These are phyloP conservation scores for Sterrhoptilus dennistouni DNA, from an alignment of 2,113 vertebrate genomes.

Conservation along the genomic window DNA sequence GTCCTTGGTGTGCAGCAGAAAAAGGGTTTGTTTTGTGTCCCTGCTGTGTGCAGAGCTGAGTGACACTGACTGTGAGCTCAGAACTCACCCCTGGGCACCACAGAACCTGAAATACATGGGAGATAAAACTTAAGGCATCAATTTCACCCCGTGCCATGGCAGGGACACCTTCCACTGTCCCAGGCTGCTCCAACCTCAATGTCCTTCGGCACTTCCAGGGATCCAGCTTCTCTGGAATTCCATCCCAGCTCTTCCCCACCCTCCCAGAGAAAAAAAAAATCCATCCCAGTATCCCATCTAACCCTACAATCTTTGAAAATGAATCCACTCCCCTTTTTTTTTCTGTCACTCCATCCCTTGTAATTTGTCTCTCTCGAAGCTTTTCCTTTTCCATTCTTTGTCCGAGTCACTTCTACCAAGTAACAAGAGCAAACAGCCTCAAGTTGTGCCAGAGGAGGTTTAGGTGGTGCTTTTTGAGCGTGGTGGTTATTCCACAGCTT, in stretches of 20 bases:
- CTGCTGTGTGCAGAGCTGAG: too few relatives aligned
- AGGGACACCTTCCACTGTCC: rapidly evolving
- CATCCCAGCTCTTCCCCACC: rapidly evolving
- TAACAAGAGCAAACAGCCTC: not conserved
- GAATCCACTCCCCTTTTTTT: not conserved
- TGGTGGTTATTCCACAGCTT: not conserved
- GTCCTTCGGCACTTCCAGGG: not conserved
- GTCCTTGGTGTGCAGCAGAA: too few relatives aligned
- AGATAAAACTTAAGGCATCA: too few relatives aligned
- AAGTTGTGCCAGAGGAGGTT: not conserved
- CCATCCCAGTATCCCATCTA: not conserved
- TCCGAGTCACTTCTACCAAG: not conserved
- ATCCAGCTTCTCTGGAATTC: not conserved
- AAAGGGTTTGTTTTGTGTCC: too few relatives aligned
- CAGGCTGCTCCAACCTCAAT: not conserved
- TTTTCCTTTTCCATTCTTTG: not conserved
- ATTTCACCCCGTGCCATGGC: not conserved
- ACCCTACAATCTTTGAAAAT: not conserved
- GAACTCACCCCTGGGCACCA: too few relatives aligned
- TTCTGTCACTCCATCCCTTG: not conserved
- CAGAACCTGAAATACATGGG: too few relatives aligned
- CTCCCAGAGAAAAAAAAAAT: rapidly evolving
- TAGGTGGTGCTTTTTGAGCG: not conserved
- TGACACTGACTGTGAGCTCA: too few relatives aligned
- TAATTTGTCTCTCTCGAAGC: not conserved